phyloP scores from a whole-genome alignment of 2,113 vertebrate genomes.

The Cavia porcellus region DNA sequence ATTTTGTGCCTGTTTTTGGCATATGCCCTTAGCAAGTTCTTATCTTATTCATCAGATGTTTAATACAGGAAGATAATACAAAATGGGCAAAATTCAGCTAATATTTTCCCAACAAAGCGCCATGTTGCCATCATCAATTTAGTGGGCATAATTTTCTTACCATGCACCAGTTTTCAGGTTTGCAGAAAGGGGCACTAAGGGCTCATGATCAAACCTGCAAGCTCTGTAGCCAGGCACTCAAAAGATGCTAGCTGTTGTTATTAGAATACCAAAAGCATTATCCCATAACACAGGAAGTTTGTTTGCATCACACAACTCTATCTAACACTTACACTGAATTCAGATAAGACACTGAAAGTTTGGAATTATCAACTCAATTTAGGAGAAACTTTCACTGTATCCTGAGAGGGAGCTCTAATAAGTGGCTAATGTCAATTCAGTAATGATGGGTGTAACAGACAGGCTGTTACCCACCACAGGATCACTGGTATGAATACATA shows the following conservation, averaged over 20 bases:
- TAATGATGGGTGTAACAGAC: accelerated
- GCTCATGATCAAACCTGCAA: background rate
- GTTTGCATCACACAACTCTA: background rate
- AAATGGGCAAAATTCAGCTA: background rate
- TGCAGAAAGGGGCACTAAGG: background rate
- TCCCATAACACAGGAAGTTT: background rate
- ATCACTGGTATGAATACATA: background rate
- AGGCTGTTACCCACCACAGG: slow-evolving; percentile 25
- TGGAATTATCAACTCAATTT: background rate
- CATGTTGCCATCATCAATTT: background rate
- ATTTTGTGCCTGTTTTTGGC: background rate
- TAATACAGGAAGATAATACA: background rate
- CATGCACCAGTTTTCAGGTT: background rate
- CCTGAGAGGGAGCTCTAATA: accelerated
- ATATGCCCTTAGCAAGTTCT: background rate
- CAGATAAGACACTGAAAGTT: background rate
- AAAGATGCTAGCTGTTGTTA: background rate
- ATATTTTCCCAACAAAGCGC: background rate
- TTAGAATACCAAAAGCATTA: background rate
- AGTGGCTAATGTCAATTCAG: background rate
- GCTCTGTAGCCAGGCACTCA: background rate
- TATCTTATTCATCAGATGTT: background rate
- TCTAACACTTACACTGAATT: background rate
- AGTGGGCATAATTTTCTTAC: background rate
- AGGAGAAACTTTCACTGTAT: background rate